These are phyloP conservation scores for Lophochroa leadbeateri DNA, from an alignment of 2,113 vertebrate species.

Conservation along the genomic window DNA sequence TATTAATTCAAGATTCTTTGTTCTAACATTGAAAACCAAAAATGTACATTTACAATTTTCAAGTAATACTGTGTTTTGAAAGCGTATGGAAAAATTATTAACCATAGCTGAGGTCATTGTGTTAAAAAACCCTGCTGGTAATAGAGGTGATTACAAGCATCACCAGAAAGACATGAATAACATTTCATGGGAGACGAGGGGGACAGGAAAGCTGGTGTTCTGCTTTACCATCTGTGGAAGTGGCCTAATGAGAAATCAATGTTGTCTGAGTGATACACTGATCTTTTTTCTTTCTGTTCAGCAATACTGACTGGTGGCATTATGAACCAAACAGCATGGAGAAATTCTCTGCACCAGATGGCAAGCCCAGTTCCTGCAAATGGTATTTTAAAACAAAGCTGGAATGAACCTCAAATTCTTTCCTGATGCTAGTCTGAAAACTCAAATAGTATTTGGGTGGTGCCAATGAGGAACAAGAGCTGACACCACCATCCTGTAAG, in stretches of 20 bases:
- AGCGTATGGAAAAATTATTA: not conserved
- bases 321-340: not conserved
- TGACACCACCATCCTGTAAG: not conserved
- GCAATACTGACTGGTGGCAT: not conserved
- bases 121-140: not conserved
- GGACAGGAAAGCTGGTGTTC: not conserved
- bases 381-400: not conserved
- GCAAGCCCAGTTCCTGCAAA: not conserved
- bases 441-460: not conserved
- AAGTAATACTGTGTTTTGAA: not conserved
- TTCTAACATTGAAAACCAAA: not conserved
- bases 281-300: not conserved
- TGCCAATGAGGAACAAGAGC: not conserved
- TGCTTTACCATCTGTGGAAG: not conserved
- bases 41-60: not conserved
- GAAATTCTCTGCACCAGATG: not conserved
- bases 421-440: not conserved
- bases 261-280: not conserved
- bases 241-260: not conserved
- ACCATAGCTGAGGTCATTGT: not conserved
- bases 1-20: not conserved
- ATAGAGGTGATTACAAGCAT: not conserved
- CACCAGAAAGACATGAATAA: not conserved
- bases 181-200: not conserved
- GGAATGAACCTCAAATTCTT: not conserved